phyloP scores from a whole-genome alignment of 2,797 vertebrate genomes.

The Periophthalmus magnuspinnatus region DNA sequence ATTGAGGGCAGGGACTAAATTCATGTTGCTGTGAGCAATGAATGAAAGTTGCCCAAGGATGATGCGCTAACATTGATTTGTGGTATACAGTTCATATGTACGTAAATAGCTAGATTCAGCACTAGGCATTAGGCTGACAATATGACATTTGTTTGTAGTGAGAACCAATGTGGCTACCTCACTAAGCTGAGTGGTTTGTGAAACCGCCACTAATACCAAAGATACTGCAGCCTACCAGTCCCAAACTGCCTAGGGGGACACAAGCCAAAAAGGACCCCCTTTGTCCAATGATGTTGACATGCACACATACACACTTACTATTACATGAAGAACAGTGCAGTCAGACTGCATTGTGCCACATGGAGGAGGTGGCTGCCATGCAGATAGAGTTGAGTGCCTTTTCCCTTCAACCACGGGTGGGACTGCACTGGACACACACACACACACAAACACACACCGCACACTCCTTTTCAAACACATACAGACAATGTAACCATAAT shows the following conservation, averaged over 20 bases:
- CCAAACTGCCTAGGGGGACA: constrained; percentile 81
- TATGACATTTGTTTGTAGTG: constrained; percentile 89
- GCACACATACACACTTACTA: constrained; percentile 16
- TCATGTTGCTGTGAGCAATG: constrained; percentile 78
- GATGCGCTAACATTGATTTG: constrained; percentile 67
- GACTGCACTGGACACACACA: constrained; percentile 79
- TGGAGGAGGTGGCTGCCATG: constrained; percentile 75
- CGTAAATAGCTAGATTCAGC: constrained; percentile 67
- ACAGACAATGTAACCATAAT: constrained; percentile 65
- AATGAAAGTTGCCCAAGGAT: constrained; percentile 63
- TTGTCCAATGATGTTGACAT: constrained; percentile 45
- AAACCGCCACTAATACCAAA: constrained; percentile 99
- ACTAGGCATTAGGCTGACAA: constrained; percentile 76
- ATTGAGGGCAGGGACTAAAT: constrained; percentile 58
- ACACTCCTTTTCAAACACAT: constrained; percentile 44
- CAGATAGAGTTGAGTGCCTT: constrained; percentile 95
- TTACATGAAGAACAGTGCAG: constrained; percentile 67
- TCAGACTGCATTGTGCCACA: constrained; percentile 78
- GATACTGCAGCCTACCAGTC: constrained; percentile 93
- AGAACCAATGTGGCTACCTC: constrained; percentile 98
- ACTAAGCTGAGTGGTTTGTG: constrained; percentile 95
- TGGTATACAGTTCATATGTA: constrained; percentile 71
- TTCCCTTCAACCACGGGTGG: constrained; percentile 96
- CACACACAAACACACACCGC: constrained; percentile 31
- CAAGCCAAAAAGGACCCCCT: constrained; percentile 50